Conservation (phyloP, 2,797 vertebrate species). For the Falco naumanni region DNA sequence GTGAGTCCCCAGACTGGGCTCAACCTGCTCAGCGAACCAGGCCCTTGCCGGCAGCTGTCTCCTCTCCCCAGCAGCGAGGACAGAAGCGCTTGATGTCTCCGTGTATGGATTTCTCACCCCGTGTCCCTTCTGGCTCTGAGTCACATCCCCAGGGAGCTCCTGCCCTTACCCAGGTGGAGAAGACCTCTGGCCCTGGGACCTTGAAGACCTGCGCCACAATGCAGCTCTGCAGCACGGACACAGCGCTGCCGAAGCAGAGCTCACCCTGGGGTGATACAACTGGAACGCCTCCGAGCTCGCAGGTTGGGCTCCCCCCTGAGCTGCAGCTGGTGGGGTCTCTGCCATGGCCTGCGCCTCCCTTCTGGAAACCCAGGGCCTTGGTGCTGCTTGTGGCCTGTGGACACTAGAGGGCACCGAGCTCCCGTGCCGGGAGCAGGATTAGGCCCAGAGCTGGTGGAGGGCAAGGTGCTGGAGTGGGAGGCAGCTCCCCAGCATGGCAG, state of each 20-base stretch:
- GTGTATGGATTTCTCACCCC: neutral
- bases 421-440: neutral
- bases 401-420: conserved; percentile 21
- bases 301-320: neutral
- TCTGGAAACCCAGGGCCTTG: rapidly evolving
- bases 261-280: rapidly evolving
- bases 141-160: rapidly evolving
- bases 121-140: neutral
- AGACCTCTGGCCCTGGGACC: no score
- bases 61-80: neutral
- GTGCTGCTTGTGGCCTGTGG: neutral
- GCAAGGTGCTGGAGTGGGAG: neutral
- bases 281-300: rapidly evolving
- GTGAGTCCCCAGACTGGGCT: neutral
- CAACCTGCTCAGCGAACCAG: neutral
- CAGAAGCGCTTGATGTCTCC: neutral
- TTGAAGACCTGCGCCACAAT: rapidly evolving
- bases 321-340: neutral
- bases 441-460: neutral
- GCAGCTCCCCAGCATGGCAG: rapidly evolving
- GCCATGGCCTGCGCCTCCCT: rapidly evolving
- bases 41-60: neutral
- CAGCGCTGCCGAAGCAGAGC: neutral
- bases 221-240: rapidly evolving
- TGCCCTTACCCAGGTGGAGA: neutral